These are phyloP conservation scores for Sebastes alutus DNA, from an alignment of 2,797 vertebrate species.

Conservation along the genomic window DNA sequence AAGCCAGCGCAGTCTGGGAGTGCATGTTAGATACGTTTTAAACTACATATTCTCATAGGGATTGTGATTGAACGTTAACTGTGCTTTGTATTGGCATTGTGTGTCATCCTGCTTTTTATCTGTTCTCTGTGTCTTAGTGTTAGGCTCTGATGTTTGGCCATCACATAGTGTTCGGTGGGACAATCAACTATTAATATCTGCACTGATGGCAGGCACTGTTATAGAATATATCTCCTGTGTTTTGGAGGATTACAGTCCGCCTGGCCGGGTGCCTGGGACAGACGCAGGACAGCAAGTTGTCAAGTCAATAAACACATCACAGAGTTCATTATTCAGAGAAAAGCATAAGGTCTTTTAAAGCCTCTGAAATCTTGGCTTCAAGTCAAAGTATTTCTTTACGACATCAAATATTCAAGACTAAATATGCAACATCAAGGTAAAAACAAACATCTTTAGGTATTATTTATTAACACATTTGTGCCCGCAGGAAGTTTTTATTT, in stretches of 20 bases:
- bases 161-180: constrained; percentile 50
- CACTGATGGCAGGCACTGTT: constrained; percentile 47
- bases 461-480: neutral
- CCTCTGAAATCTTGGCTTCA: neutral
- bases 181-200: constrained; percentile 78
- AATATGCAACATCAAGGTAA: neutral
- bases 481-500: no score
- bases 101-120: constrained; percentile 10
- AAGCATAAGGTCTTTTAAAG: neutral
- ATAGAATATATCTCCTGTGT: constrained; percentile 66
- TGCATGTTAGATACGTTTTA: constrained; percentile 4
- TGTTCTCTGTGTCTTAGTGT: constrained; percentile 22
- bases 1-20: constrained; percentile 9
- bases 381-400: neutral
- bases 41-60: constrained; percentile 17
- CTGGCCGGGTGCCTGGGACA: constrained; percentile 35
- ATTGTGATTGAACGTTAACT: neutral
- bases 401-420: neutral
- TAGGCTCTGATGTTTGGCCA: constrained; percentile 47
- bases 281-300: constrained; percentile 38
- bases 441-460: neutral
- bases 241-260: constrained; percentile 55
- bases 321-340: constrained; percentile 3
- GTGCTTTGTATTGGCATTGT: neutral
- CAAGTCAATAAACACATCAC: constrained; percentile 37